Evolutionary conservation across 2,888 invertebrate species (phyloP).

Genomic region (Epistrophella euchroma): DNA sequence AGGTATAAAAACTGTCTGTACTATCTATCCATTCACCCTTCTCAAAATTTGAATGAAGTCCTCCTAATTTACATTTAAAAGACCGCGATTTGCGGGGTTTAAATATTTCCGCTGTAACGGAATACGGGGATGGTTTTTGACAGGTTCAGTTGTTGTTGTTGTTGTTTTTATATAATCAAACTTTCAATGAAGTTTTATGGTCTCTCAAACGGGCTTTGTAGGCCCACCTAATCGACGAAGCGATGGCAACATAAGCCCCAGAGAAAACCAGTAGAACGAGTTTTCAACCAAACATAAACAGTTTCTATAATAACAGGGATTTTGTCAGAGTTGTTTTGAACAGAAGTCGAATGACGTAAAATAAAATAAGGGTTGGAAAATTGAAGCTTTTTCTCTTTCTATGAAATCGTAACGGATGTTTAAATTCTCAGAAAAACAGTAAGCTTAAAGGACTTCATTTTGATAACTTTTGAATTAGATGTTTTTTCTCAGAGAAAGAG

Average conservation of each 20-base stretch:
- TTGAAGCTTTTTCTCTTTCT: not conserved
- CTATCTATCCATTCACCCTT: conserved; percentile 4
- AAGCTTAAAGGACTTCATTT: conserved; percentile 19
- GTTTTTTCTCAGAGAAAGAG: not conserved
- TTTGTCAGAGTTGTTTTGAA: conserved; percentile 19
- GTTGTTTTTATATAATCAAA: conserved; percentile 39
- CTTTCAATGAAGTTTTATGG: conserved; percentile 22
- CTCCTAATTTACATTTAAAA: conserved; percentile 36
- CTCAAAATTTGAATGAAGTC: conserved; percentile 14
- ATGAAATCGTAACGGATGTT: conserved; percentile 19
- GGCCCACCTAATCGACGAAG: conserved; percentile 21
- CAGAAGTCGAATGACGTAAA: conserved; percentile 33
- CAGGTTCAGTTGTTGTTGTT: conserved; percentile 35
- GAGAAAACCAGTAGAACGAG: not conserved
- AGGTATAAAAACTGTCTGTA: not conserved
- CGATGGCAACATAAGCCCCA: not conserved
- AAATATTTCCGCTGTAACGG: conserved; percentile 12
- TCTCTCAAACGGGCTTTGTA: conserved; percentile 2
- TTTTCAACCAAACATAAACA: conserved; percentile 16
- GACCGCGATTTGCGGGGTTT: conserved; percentile 17
- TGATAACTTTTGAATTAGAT: not conserved
- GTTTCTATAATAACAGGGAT: conserved; percentile 8
- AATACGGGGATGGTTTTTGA: conserved; percentile 5
- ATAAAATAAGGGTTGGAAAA: not conserved
- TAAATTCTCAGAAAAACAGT: conserved; percentile 2